Percentiles rank a stretch among this genome's conserved stretches.
These are phyloP conservation scores for Prolemur simus DNA, from an alignment of 2,113 vertebrate species.

Conservation along the genomic window DNA sequence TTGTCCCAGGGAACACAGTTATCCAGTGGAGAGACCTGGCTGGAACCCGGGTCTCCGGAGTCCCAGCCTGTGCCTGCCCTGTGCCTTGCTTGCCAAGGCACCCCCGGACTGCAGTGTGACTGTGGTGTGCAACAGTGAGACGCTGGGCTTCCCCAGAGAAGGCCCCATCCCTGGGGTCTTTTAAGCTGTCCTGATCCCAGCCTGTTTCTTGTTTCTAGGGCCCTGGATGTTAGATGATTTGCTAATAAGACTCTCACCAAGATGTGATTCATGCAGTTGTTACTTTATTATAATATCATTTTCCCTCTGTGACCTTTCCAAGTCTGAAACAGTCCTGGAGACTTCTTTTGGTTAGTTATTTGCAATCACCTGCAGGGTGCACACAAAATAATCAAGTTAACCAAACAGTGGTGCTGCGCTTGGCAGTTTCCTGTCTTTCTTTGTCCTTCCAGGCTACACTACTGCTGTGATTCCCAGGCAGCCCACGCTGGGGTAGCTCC, in stretches of 20 bases:
- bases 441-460: accelerated
- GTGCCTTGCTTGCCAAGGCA: neutral
- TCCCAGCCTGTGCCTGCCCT: neutral
- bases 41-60: no score
- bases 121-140: neutral
- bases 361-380: conserved; percentile 73
- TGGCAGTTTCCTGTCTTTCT: neutral
- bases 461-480: neutral
- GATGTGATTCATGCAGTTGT: neutral
- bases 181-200: neutral
- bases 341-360: conserved; percentile 64
- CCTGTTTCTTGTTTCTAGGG: neutral
- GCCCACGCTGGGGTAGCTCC: neutral
- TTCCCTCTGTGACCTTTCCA: neutral
- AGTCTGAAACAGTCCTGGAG: neutral
- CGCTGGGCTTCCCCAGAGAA: neutral
- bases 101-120: neutral
- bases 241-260: conserved; percentile 24
- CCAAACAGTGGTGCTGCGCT: accelerated
- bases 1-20: neutral
- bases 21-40: neutral
- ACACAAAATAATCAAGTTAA: neutral
- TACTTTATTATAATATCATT: conserved; percentile 55
- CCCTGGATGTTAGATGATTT: neutral
- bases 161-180: neutral